These are phyloP conservation scores for Xenus cinereus DNA, from an alignment of 2,113 vertebrate species.

Conservation along the genomic window DNA sequence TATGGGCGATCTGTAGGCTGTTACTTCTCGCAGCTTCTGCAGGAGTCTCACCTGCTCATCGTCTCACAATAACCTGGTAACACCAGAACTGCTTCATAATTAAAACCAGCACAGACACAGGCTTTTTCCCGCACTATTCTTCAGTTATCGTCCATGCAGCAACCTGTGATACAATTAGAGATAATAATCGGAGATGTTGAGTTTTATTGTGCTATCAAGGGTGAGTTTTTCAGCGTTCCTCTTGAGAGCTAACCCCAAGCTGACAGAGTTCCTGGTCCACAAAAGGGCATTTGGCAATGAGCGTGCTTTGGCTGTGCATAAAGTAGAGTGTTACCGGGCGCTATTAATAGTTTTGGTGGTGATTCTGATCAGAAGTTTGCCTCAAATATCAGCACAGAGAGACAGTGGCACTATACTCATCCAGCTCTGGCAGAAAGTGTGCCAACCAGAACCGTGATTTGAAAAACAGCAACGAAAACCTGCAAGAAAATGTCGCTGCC, in stretches of 20 bases:
- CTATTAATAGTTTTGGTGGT: background rate
- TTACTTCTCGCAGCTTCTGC: background rate
- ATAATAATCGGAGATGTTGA: background rate
- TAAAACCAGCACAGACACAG: background rate
- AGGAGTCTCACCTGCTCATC: background rate
- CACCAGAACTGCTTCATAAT: background rate
- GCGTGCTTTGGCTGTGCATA: background rate
- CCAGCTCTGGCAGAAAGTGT: background rate
- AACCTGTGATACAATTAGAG: background rate
- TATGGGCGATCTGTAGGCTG: background rate
- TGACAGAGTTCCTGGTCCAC: background rate
- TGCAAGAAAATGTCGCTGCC: background rate
- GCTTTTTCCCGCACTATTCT: background rate
- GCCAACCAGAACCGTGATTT: background rate
- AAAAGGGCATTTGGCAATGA: accelerated
- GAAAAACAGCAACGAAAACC: background rate
- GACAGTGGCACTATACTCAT: accelerated
- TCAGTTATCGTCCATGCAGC: background rate
- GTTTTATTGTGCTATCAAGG: background rate
- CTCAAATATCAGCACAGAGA: background rate
- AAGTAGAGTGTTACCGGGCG: background rate
- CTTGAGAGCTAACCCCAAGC: background rate
- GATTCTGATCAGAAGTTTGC: background rate
- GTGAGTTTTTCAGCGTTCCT: background rate
- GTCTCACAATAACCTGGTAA: background rate